Base-by-base conservation (phyloP, 1,140 invertebrate genomes). In the Drosophila baimaii region DNA sequence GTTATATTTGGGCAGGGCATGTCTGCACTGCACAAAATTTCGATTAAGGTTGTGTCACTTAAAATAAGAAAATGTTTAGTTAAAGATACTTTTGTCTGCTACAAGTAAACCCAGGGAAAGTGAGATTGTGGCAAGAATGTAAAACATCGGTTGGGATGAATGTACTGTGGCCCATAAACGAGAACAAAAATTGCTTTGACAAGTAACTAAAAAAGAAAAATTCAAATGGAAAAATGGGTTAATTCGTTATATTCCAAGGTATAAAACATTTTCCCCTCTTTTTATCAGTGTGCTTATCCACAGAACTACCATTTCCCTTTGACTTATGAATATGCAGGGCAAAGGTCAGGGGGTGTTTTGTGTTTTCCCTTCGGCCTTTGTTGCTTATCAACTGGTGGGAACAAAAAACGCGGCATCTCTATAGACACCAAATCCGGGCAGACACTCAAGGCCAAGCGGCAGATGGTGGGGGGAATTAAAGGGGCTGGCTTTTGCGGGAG, bases 281-380 rank as follows among this genome's bases (percentile, higher is more conserved):
- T 43, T 25, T 6, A 4, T 25, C n/a, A 47, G 54, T 57, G 69
- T 31, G 7, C 7, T 27, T 27, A 10, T 17, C 21, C 51, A 31
- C n/a, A 9, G 27, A 54, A 72, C 57, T 79, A 17, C 47, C 29
- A 52, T 10, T 35, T 49, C 39, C 27, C 49, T 17, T 55, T 68
- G 56, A 66, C 70, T 73, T 80, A 75, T 79, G 77, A 75, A 75
- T 75, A 80, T 68, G 56, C 37, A 61, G 41, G 46, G 37, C 37
- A 58, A 68, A 55, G 71, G 59, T 54, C 61, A 55, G 46, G 56
- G 51, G 54, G 49, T 29, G 33, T 27, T 27, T 61, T 19, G 44
- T 44, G 56, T 51, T 73, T 57, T 58, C 33, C 33, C 66, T 15
- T 31, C 33, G 21, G 33, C 62, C 29, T 27, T 27, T 27, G 37